Conservation (phyloP, 2,797 vertebrate species). For the Melanitta fusca region DNA sequence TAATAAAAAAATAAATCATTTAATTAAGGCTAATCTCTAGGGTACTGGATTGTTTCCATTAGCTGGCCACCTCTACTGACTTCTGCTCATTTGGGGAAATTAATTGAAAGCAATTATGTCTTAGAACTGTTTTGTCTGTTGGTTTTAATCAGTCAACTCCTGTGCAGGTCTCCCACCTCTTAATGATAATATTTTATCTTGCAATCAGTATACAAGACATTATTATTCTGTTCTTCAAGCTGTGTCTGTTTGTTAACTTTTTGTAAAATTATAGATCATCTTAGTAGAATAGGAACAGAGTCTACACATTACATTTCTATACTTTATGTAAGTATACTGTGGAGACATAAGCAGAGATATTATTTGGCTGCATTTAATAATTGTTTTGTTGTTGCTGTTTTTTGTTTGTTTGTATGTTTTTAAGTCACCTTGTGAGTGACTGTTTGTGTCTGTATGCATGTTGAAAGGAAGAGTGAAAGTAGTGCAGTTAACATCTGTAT, state of each 20-base stretch:
- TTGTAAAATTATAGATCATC: not conserved
- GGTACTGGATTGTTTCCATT: constrained; percentile 27
- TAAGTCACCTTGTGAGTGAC: not conserved
- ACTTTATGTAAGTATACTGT: not conserved
- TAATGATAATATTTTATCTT: constrained; percentile 39
- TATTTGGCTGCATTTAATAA: not conserved
- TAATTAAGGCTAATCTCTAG: constrained; percentile 58
- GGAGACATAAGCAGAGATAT: not conserved
- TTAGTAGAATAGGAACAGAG: not conserved
- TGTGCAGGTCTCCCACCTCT: constrained; percentile 10
- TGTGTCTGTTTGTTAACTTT: not conserved
- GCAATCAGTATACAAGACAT: not conserved
- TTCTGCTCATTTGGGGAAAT: constrained; percentile 49
- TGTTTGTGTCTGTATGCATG: not conserved
- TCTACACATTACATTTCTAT: not conserved
- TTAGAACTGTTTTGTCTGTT: constrained; percentile 36
- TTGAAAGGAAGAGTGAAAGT: not conserved
- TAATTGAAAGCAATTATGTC: constrained; percentile 59
- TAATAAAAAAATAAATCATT: not conserved
- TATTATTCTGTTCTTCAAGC: constrained; percentile 16
- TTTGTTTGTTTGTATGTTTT: not conserved
- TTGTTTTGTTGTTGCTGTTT: accelerated
- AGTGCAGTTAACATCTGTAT: not conserved
- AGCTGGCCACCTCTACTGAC: constrained; percentile 34
- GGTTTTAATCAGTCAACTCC: constrained; percentile 22